phyloP scores from a whole-genome alignment of 2,797 vertebrate genomes.

The Gymnoscopelus braueri region DNA sequence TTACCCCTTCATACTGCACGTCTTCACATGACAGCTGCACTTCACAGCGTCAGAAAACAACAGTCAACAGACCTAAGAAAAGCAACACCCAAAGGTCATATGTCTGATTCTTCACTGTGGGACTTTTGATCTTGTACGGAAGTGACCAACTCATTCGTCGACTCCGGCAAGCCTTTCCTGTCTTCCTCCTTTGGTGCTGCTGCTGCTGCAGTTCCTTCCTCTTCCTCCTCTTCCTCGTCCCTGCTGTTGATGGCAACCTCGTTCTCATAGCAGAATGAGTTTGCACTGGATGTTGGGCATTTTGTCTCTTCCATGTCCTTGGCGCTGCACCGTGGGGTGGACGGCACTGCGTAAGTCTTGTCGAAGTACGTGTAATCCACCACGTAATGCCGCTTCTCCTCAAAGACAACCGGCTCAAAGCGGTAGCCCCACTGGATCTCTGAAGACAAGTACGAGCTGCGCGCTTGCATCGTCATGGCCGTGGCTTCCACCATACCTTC shows the following conservation, averaged over 20 bases:
- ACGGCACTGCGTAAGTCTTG: constrained; percentile 94
- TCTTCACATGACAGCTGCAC: constrained; percentile 77
- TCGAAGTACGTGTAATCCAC: constrained; percentile 96
- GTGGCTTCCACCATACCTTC: constrained; percentile 98
- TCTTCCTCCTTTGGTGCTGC: constrained; percentile 56
- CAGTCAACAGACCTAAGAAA: constrained; percentile 37
- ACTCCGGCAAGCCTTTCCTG: constrained; percentile 77
- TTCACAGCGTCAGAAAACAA: constrained; percentile 73
- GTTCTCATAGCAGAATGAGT: constrained; percentile 95
- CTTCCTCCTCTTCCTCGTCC: constrained; percentile 84
- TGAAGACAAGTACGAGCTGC: constrained; percentile 91
- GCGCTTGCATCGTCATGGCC: constrained; percentile 95
- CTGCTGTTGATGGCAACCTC: constrained; percentile 93
- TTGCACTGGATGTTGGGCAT: constrained; percentile 86
- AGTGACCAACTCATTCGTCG: constrained; percentile 79
- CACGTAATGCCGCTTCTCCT: constrained; percentile 94
- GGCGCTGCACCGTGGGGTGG: constrained; percentile 92
- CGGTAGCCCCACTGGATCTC: constrained; percentile 97
- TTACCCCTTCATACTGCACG: constrained; percentile 18
- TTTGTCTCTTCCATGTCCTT: constrained; percentile 95
- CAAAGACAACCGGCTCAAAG: constrained; percentile 93
- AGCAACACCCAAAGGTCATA: constrained; percentile 78
- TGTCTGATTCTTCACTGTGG: constrained; percentile 90
- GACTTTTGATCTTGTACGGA: constrained; percentile 83
- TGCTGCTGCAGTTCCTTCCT: constrained; percentile 39